These are phyloP conservation scores for Sinelater perroti DNA, from an alignment of 2,888 invertebrate genomes.

Conservation along the genomic window DNA sequence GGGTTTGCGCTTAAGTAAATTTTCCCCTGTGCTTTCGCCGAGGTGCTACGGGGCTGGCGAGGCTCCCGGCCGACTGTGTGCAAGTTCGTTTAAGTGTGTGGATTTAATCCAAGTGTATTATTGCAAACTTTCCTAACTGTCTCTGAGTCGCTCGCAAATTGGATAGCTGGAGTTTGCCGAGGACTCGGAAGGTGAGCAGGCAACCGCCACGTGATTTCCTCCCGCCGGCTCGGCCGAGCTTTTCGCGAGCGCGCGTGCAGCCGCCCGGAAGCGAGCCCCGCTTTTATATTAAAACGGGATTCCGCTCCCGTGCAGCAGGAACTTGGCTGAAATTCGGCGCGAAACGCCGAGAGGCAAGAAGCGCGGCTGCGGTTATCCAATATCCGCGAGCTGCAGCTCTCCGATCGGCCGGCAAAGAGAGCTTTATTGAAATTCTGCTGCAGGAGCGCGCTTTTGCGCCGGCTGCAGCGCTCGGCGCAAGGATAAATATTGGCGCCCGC, in stretches of 20 bases:
- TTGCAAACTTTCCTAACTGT: constrained; percentile 10
- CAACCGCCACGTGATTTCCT: constrained; percentile 8
- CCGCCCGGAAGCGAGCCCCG: constrained; percentile 5
- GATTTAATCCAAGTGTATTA: constrained; percentile 3
- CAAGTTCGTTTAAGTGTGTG: constrained; percentile 6
- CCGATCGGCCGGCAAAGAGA: constrained; percentile 24
- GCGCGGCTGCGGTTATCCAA: constrained; percentile 1
- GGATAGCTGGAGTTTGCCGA: constrained; percentile 4
- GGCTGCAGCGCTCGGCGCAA: not conserved
- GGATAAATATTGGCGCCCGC: constrained; percentile 5
- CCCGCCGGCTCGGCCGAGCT: constrained; percentile 4
- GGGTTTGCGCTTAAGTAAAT: too few species aligned
- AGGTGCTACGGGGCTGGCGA: not conserved
- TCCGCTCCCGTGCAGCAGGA: constrained; percentile 14
- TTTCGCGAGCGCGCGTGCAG: constrained; percentile 17
- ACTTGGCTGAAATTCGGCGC: constrained; percentile 23
- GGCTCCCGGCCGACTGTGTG: too few species aligned
- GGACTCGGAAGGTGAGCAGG: constrained; percentile 5
- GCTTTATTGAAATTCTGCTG: constrained; percentile 31
- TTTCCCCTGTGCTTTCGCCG: too few species aligned
- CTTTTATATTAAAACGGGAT: constrained; percentile 29
- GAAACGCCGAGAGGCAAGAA: not conserved
- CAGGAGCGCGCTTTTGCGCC: not conserved
- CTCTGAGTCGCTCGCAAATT: not conserved
- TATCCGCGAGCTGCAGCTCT: constrained; percentile 22